Conservation (phyloP, 2,888 invertebrate genomes). For the Epirrhoe tristata region DNA sequence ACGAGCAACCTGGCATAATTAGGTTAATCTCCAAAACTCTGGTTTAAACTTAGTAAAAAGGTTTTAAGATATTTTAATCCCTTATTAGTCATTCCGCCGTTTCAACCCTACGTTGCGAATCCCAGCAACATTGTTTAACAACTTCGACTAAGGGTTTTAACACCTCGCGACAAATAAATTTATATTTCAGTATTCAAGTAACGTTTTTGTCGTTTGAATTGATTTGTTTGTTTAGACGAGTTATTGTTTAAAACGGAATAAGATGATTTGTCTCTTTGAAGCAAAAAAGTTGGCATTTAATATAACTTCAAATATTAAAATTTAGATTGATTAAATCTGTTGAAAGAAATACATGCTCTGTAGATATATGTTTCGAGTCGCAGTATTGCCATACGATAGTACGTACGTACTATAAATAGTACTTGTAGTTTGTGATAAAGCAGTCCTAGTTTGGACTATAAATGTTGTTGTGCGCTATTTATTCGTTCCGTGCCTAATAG, state of each 20-base stretch:
- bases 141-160: slow-evolving; percentile 50
- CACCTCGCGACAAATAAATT: slow-evolving; percentile 47
- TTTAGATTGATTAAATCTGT: neutral
- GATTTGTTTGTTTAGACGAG: slow-evolving; percentile 36
- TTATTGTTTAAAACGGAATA: slow-evolving; percentile 18
- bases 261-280: slow-evolving; percentile 17
- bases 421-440: neutral
- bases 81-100: slow-evolving; percentile 62
- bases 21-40: slow-evolving; percentile 59
- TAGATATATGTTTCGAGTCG: neutral
- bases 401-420: no score
- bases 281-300: neutral
- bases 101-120: slow-evolving; percentile 46
- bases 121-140: slow-evolving; percentile 50
- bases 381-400: no score
- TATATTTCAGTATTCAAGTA: slow-evolving; percentile 36
- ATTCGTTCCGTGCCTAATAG: neutral
- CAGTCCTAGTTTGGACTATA: neutral
- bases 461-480: neutral
- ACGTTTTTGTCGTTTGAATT: slow-evolving; percentile 46
- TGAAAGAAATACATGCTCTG: neutral
- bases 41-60: slow-evolving; percentile 64
- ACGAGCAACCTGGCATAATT: slow-evolving; percentile 55
- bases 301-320: neutral
- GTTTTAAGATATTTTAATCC: slow-evolving; percentile 62